Conservation (phyloP, 2,888 invertebrate species). For the Oscheius myriophilus region DNA sequence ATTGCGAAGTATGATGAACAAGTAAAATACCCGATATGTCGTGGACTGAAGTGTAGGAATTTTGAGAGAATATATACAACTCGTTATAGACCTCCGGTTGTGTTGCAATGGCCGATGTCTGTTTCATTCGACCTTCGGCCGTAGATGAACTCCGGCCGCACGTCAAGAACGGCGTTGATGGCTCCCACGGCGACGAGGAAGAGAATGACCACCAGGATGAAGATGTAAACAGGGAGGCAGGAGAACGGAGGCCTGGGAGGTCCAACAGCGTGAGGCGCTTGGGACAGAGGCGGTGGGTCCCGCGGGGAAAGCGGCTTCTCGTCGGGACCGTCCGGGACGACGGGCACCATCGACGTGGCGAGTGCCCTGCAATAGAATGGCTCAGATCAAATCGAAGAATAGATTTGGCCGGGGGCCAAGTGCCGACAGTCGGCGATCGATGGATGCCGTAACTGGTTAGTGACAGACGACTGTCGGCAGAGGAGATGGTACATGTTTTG, state of each 20-base stretch:
- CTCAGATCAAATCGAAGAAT: not conserved
- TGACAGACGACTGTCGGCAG: too few relatives aligned
- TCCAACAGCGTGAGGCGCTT: not conserved
- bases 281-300: not conserved
- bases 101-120: not conserved
- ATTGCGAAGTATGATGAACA: too few relatives aligned
- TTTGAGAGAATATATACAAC: not conserved
- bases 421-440: not conserved
- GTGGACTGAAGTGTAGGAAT: not conserved
- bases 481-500: too few relatives aligned
- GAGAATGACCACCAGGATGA: constrained; percentile 8
- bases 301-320: constrained; percentile 21
- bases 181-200: constrained; percentile 10
- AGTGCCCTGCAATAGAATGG: constrained; percentile 3
- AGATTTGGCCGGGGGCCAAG: constrained; percentile 3
- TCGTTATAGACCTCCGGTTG: too few relatives aligned
- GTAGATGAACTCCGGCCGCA: constrained; percentile 21
- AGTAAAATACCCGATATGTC: too few relatives aligned
- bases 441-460: too few relatives aligned
- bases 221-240: constrained; percentile 24
- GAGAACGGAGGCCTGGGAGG: constrained; percentile 19
- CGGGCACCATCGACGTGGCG: constrained; percentile 19
- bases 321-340: constrained; percentile 20
- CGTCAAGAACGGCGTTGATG: constrained; percentile 15
- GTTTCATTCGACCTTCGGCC: constrained; percentile 12